These are phyloP conservation scores for Miichthys miiuy DNA, from an alignment of 2,797 vertebrate species.

Conservation along the genomic window DNA sequence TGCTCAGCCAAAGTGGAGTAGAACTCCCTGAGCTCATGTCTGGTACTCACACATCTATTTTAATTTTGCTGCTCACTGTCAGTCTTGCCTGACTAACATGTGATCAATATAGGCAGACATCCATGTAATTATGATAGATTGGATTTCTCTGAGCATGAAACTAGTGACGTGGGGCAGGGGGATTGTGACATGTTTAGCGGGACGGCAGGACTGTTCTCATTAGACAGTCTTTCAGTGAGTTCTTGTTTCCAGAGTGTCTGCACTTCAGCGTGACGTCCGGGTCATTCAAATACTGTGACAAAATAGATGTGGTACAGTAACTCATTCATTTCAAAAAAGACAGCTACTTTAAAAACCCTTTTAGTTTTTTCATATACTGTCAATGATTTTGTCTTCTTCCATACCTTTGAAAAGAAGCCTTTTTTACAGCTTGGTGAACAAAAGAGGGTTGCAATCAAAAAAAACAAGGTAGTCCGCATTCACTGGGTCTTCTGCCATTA, in stretches of 20 bases:
- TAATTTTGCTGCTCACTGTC: constrained; percentile 79
- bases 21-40: constrained; percentile 74
- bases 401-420: background rate
- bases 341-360: background rate
- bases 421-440: constrained; percentile 11
- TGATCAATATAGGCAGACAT: constrained; percentile 83
- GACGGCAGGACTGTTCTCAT: constrained; percentile 68
- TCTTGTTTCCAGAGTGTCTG: constrained; percentile 29
- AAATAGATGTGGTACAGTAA: background rate
- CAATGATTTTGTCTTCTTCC: background rate
- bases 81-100: constrained; percentile 80
- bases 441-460: background rate
- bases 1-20: constrained; percentile 72
- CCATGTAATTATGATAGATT: constrained; percentile 84
- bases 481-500: constrained; percentile 17
- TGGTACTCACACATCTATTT: constrained; percentile 79
- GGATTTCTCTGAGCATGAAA: constrained; percentile 78
- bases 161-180: constrained; percentile 55
- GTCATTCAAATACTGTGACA: background rate
- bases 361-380: background rate
- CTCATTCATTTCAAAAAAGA: background rate
- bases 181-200: constrained; percentile 67
- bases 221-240: constrained; percentile 23
- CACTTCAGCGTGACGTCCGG: background rate
- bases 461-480: constrained; percentile 40